Percentiles rank a stretch among this genome's conserved stretches.
phyloP scores from a whole-genome alignment of 1,140 invertebrate species.

The Drosophila orena region DNA sequence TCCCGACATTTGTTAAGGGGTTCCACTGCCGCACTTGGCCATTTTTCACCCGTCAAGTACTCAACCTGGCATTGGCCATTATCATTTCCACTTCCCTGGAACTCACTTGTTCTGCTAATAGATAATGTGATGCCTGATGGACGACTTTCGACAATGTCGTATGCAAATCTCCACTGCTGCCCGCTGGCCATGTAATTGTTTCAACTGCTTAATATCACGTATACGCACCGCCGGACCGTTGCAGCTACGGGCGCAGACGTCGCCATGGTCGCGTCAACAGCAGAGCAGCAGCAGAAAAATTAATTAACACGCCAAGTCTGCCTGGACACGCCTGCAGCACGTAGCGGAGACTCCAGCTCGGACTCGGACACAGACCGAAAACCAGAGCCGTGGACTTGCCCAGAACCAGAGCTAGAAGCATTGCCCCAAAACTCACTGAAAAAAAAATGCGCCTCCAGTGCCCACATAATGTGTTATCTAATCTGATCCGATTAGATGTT shows the following conservation, averaged over 20 bases:
- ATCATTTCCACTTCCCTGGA: conserved; percentile 37
- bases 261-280: conserved; percentile 46
- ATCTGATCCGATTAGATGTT: too few species aligned
- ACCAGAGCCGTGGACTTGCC: conserved; percentile 25
- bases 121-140: conserved; percentile 54
- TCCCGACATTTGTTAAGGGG: conserved; percentile 69
- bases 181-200: conserved; percentile 58
- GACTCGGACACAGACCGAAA: conserved; percentile 3
- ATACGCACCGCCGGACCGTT: conserved; percentile 56
- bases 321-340: conserved; percentile 58
- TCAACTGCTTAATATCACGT: conserved; percentile 66
- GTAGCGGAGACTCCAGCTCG: conserved; percentile 41
- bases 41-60: conserved; percentile 60
- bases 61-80: conserved; percentile 30
- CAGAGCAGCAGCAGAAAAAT: conserved; percentile 54
- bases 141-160: conserved; percentile 35
- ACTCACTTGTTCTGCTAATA: conserved; percentile 44
- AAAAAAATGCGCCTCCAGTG: not conserved
- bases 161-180: conserved; percentile 44
- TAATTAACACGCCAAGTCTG: conserved; percentile 65
- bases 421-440: conserved; percentile 10
- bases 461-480: not conserved
- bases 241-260: not conserved
- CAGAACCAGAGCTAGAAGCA: conserved; percentile 24
- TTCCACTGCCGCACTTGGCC: conserved; percentile 29